Evolutionary conservation across 2,888 invertebrate genomes (phyloP).

Genomic region (Spicauda simplicius): DNA sequence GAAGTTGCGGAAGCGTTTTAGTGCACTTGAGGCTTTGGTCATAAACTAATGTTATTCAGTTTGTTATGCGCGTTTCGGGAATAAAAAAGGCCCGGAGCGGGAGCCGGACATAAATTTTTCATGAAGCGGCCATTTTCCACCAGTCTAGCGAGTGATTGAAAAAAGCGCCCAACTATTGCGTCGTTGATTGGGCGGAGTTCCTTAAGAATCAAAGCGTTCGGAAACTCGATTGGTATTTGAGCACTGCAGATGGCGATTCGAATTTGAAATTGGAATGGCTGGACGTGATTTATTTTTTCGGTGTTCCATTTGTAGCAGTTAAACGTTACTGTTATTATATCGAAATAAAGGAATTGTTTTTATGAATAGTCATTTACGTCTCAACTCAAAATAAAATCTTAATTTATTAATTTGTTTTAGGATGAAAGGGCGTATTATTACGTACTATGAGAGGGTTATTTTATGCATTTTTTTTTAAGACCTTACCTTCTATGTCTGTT

Average conservation of each 20-base stretch:
- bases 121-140: constrained; percentile 66
- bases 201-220: constrained; percentile 46
- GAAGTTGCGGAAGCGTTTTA: constrained; percentile 62
- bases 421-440: too few relatives aligned
- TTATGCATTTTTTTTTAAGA: too few relatives aligned
- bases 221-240: constrained; percentile 43
- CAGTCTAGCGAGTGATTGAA: constrained; percentile 71
- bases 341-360: background rate
- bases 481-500: too few relatives aligned
- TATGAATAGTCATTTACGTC: too few relatives aligned
- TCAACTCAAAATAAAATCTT: too few relatives aligned
- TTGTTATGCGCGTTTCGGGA: constrained; percentile 68
- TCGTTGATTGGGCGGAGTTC: constrained; percentile 57
- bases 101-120: constrained; percentile 75
- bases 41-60: constrained; percentile 79
- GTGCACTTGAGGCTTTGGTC: constrained; percentile 53
- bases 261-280: constrained; percentile 46
- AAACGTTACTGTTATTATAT: background rate
- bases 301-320: background rate
- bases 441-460: too few relatives aligned
- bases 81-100: constrained; percentile 45
- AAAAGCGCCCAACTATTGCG: constrained; percentile 68
- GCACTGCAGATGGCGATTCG: constrained; percentile 40
- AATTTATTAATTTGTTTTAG: too few relatives aligned
- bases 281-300: constrained; percentile 17